phyloP scores from a whole-genome alignment of 2,797 vertebrate genomes.

The Melanotaenia nigrans region DNA sequence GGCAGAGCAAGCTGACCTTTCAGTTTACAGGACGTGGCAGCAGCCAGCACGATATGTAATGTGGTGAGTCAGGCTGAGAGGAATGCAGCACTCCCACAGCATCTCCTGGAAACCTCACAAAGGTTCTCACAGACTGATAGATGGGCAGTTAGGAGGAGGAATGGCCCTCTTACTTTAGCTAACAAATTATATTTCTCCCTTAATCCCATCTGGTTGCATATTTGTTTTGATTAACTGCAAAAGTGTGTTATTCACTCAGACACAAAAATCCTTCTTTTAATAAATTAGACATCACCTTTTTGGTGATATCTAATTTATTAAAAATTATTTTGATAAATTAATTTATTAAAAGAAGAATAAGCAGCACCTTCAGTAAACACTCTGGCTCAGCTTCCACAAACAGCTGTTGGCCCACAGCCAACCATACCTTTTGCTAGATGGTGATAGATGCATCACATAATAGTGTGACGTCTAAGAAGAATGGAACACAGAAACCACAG shows the following conservation, averaged over 20 bases:
- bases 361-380: neutral
- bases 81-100: constrained; percentile 59
- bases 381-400: neutral
- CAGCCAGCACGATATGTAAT: constrained; percentile 39
- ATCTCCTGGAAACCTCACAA: constrained; percentile 40
- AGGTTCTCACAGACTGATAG: constrained; percentile 39
- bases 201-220: neutral
- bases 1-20: constrained; percentile 65
- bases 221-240: neutral
- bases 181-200: constrained; percentile 1
- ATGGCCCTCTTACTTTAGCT: neutral
- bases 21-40: constrained; percentile 50
- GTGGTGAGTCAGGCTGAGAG: constrained; percentile 59
- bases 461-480: neutral
- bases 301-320: too few species aligned
- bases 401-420: neutral
- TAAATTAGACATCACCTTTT: neutral
- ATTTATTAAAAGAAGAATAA: neutral
- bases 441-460: neutral
- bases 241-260: neutral
- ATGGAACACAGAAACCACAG: neutral
- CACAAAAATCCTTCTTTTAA: neutral
- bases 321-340: too few species aligned
- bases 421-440: too few species aligned
- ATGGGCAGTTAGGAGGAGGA: neutral